These are phyloP conservation scores for Brachyrhaphis roseni DNA, from an alignment of 2,797 vertebrate species.

Conservation along the genomic window DNA sequence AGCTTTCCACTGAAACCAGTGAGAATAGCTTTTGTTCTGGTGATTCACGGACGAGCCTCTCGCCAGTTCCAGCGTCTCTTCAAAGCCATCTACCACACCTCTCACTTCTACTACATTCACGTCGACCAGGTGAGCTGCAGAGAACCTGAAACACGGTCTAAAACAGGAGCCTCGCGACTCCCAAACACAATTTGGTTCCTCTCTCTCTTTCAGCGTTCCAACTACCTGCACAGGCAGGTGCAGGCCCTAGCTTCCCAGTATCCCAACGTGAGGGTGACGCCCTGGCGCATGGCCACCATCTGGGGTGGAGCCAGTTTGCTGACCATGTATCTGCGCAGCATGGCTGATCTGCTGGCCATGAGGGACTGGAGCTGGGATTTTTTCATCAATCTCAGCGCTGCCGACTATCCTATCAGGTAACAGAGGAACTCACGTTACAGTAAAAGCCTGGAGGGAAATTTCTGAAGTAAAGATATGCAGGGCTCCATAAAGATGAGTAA, in stretches of 20 bases:
- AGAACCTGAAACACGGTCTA: neutral
- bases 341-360: slow-evolving; percentile 95
- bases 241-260: slow-evolving; percentile 86
- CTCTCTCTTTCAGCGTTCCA: slow-evolving; percentile 86
- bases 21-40: slow-evolving; percentile 92
- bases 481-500: slow-evolving; percentile 23
- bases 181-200: neutral
- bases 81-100: slow-evolving; percentile 97
- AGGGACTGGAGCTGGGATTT: slow-evolving; percentile 98
- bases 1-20: slow-evolving; percentile 87
- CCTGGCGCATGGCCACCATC: slow-evolving; percentile 98
- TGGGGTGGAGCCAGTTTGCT: slow-evolving; percentile 98
- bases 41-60: slow-evolving; percentile 93
- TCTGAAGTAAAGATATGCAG: neutral
- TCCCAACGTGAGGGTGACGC: slow-evolving; percentile 90
- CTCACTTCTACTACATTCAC: slow-evolving; percentile 98
- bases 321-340: slow-evolving; percentile 95
- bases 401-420: slow-evolving; percentile 98
- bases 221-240: slow-evolving; percentile 94
- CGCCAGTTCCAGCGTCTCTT: slow-evolving; percentile 97
- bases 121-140: slow-evolving; percentile 90
- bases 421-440: neutral
- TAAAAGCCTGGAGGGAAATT: neutral
- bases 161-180: no score
- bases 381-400: slow-evolving; percentile 99